Conservation (phyloP, 2,888 invertebrate genomes). For the Temnothorax unifasciatus region DNA sequence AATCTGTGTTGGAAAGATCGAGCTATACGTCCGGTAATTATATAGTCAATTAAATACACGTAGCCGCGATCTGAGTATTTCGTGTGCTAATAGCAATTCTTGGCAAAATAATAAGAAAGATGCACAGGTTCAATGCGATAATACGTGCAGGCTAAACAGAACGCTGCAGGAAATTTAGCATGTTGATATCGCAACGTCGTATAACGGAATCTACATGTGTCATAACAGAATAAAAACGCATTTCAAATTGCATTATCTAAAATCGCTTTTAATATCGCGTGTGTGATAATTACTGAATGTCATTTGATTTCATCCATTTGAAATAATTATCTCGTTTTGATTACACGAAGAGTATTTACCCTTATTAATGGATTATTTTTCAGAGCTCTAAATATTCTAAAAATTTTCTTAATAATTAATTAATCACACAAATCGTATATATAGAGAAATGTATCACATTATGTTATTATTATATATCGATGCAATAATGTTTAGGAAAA, state of each 20-base stretch:
- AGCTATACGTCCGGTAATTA: slow-evolving; percentile 88
- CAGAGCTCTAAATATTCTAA: not conserved
- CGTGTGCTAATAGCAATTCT: slow-evolving; percentile 14
- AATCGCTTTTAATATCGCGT: not conserved
- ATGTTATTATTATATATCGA: slow-evolving; percentile 13
- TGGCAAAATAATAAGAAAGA: slow-evolving; percentile 10
- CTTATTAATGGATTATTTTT: not conserved
- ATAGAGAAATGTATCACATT: not conserved
- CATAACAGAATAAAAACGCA: not conserved
- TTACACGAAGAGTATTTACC: not conserved
- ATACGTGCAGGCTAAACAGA: slow-evolving; percentile 4
- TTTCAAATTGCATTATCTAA: not conserved
- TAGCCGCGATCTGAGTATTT: not conserved
- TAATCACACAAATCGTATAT: not conserved
- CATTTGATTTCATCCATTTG: not conserved
- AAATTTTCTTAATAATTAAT: slow-evolving; percentile 4
- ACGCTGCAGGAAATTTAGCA: not conserved
- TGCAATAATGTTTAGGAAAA: slow-evolving; percentile 40
- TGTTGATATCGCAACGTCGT: not conserved
- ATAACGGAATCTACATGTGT: not conserved
- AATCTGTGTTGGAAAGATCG: slow-evolving; percentile 87
- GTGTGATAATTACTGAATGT: not conserved
- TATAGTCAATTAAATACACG: slow-evolving; percentile 31
- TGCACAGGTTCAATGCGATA: not conserved
- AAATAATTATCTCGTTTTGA: slow-evolving; percentile 18